Evolutionary conservation across 1,140 invertebrate species (phyloP), one percentile per base, ranked within the genome.

Genomic region (Cylas formicarius): DNA sequence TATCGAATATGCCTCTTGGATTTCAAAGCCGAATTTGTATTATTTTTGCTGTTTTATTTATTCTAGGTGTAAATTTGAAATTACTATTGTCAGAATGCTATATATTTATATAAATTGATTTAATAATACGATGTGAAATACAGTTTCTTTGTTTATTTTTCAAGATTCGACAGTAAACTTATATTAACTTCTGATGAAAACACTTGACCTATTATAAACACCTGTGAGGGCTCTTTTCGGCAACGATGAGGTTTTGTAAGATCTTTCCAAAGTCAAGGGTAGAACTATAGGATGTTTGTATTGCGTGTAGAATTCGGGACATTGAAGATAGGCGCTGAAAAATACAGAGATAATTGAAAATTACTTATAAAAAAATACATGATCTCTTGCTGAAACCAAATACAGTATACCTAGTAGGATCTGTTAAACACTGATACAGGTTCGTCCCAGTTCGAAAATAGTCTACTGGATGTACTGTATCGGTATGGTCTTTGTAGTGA

Each of bases 271-370:
- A n/a, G 63, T 69, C 3, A 63, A 46, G 2, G 72, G 72, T 26
- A 76, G 44, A n/a, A 72, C 69, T 2, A 64, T 16, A 2, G 72
- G 76, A 52, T 72, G 65, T 48, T 74, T 74, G 52, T 77, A 76
- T 47, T 68, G 68, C 24, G 71, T 66, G 48, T 73, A 71, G 45
- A 61, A 70, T 48, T 60, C 62, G 3, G 74, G 74, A 58, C 67
- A 75, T 22, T 68, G 67, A 11, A 75, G 48, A 52, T 75, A 75
- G 4, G 62, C 64, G 9, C 72, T 75, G 60, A 27, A 64, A 66
- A 54, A 42, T 3, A 4, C 11, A 35, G n/a, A 13, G 20, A 43
- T 13, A 41, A 7, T 38, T 17, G 33, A 29, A 22, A 36, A 41
- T 13, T 29, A 18, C 28, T 26, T 28, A 16, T 36, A 35, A 42